Evolutionary conservation across 30 jellyfish, hydroid and myxozoan species (phyloP), one percentile per base, ranked within the genome.

Genomic region (Pelagia noctiluca): DNA sequence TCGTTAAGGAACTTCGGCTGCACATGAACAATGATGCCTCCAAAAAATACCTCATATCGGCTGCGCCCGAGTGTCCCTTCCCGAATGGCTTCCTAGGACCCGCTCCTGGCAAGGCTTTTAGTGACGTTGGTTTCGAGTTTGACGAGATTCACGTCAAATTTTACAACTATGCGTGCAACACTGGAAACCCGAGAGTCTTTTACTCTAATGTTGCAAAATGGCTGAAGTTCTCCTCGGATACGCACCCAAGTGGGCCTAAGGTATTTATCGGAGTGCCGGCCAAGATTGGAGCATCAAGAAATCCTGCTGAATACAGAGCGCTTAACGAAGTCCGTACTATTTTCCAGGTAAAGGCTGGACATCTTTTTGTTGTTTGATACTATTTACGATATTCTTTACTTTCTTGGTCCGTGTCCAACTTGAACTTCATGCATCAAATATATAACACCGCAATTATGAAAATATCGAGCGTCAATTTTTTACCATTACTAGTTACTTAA

Each of bases 31-130:
- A 92, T 18, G 99, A 94, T 60, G 19, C 74, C 24, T 60, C 89
- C 0, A 82, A 87, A 21, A 88, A 94, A 71, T 88, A 88, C 87
- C 63, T 88, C 53, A 80, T 94, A 48, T 97, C 90, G 30, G 99
- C 99, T 57, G 99, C 99, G n/a, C 99, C 99, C 35, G 97, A 94
- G 81, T 94, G 99, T 48, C 99, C 99, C 3, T 94, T 80, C 85
- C 99, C 99, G 3, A 97, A 94, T 79, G 96, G 97, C 33, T 83
- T 64, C 69, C 84, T 94, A 13, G 99, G 99, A 10, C 99, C 99
- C 8, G 80, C 83, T 23, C 89, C 89, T 19, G 97, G 96, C 11
- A 88, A 89, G 37, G 99, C 96, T 1, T 90, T 94, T 10, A 97
- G 99, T 18, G 99, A 94, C 53, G 97, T 88, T 62, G 97, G 97